Conservation (phyloP, 2,797 vertebrate genomes). For the Catostomus latipinnis region DNA sequence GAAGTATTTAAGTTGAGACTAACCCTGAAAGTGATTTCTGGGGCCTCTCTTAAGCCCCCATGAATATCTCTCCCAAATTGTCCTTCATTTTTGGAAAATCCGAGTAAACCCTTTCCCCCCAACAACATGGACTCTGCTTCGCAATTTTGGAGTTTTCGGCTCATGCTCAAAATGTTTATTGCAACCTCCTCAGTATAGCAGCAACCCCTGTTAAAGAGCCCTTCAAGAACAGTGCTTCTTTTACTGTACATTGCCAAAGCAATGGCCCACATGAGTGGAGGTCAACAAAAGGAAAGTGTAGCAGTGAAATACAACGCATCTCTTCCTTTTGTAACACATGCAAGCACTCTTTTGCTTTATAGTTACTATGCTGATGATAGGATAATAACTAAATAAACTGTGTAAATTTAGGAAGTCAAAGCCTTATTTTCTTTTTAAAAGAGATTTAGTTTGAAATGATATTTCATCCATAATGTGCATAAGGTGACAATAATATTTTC, state of each 20-base stretch:
- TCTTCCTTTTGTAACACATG: slow-evolving; percentile 46
- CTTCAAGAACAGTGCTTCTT: slow-evolving; percentile 73
- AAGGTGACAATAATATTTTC: too few relatives aligned
- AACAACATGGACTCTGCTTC: slow-evolving; percentile 60
- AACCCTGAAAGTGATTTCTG: slow-evolving; percentile 45
- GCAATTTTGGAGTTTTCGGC: slow-evolving; percentile 75
- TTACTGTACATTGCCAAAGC: slow-evolving; percentile 78
- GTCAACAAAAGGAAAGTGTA: slow-evolving; percentile 60
- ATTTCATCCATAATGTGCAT: too few relatives aligned
- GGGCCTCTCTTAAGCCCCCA: slow-evolving; percentile 59
- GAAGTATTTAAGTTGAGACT: slow-evolving; percentile 40
- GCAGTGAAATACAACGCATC: slow-evolving; percentile 48
- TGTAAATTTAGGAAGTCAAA: too few relatives aligned
- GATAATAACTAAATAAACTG: too few relatives aligned
- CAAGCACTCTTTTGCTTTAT: slow-evolving; percentile 4
- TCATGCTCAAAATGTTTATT: slow-evolving; percentile 75
- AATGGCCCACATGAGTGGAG: slow-evolving; percentile 72
- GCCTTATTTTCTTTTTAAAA: too few relatives aligned
- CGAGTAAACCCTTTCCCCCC: slow-evolving; percentile 49
- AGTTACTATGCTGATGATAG: not conserved
- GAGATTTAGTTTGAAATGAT: too few relatives aligned
- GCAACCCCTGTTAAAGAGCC: slow-evolving; percentile 56
- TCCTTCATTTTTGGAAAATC: slow-evolving; percentile 63
- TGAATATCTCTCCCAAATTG: slow-evolving; percentile 64
- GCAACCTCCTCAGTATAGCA: slow-evolving; percentile 27